Conservation (phyloP, 2,888 invertebrate genomes). For the Camponotus fellah region DNA sequence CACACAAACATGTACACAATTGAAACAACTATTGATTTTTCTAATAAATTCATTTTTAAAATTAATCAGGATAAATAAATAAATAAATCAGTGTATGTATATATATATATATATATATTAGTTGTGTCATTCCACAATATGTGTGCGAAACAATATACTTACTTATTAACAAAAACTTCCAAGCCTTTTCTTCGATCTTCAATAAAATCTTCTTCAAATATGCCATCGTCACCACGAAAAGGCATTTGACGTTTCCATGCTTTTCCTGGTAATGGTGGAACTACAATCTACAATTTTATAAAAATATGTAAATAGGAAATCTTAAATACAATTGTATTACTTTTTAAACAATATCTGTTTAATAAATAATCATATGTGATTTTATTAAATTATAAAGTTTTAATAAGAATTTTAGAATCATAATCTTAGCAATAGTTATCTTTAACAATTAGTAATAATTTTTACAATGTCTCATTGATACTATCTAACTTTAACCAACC, state of each 20-base stretch:
- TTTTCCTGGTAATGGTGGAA: conserved; percentile 99
- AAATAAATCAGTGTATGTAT: not conserved
- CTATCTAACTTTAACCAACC: conserved; percentile 86
- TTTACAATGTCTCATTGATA: not conserved
- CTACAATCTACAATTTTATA: conserved; percentile 93
- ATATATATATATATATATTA: not conserved
- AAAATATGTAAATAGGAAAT: conserved; percentile 1
- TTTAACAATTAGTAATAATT: not conserved
- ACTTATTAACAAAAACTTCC: conserved; percentile 99
- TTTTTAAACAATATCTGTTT: not conserved
- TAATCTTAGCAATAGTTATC: too few species aligned
- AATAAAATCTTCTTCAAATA: conserved; percentile 99
- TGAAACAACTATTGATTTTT: not conserved
- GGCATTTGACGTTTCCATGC: conserved; percentile 99
- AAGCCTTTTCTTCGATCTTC: conserved; percentile 99
- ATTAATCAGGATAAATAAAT: not conserved
- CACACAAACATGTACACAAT: not conserved
- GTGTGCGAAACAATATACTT: conserved; percentile 81
- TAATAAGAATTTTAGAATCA: too few species aligned
- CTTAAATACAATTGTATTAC: not conserved
- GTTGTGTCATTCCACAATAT: too few species aligned
- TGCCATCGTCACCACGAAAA: conserved; percentile 99
- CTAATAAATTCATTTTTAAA: not conserved
- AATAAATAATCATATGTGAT: not conserved
- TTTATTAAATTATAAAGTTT: not conserved